Conservation (phyloP, 2,113 vertebrate species). For the Manacus vitellinus region DNA sequence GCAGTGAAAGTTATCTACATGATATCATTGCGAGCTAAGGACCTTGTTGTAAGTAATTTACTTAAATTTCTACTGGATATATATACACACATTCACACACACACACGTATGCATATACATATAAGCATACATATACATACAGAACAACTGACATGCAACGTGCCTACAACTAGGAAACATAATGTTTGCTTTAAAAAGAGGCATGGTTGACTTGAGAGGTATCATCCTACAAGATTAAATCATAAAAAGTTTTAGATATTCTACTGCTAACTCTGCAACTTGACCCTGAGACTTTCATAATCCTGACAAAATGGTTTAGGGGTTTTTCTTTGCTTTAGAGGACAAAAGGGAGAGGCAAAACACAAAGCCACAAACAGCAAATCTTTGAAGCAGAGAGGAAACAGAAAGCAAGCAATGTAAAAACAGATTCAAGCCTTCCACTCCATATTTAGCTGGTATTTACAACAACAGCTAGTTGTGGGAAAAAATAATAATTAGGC, state of each 20-base stretch:
- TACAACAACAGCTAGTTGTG: not conserved
- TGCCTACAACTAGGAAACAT: not conserved
- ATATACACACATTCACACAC: not conserved
- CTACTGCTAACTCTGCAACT: not conserved
- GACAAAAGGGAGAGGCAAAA: not conserved
- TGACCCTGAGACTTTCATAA: not conserved
- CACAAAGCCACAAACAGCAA: not conserved
- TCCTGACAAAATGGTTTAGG: not conserved
- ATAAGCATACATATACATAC: not conserved
- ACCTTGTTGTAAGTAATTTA: not conserved
- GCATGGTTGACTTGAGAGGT: not conserved
- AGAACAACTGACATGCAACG: not conserved
- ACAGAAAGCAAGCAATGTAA: not conserved
- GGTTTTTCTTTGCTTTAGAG: not conserved
- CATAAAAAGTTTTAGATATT: not conserved
- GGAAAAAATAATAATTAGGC: not conserved
- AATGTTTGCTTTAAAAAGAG: not conserved
- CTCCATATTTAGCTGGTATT: not conserved
- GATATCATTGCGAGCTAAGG: not conserved
- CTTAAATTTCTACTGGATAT: not conserved
- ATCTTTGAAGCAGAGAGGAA: not conserved
- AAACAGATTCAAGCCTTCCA: not conserved
- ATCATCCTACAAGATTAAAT: not conserved
- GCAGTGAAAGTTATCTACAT: not conserved
- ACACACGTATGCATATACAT: fast-evolving